phyloP scores from a whole-genome alignment of 1,140 invertebrate genomes.

The Anagrus nilaparvatae region DNA sequence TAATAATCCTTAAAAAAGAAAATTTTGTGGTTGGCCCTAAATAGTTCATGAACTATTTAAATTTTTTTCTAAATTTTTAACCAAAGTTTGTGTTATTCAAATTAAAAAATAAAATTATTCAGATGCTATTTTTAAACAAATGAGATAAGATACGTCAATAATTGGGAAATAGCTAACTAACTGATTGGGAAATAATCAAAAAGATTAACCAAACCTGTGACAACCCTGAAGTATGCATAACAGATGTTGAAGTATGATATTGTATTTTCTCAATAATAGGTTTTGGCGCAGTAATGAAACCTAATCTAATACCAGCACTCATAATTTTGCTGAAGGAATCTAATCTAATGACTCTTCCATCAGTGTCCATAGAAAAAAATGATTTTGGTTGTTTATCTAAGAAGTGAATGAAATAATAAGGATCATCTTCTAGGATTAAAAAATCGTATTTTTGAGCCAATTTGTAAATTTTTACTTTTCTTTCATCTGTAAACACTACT shows the following conservation, averaged over 20 bases:
- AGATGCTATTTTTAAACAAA: no score
- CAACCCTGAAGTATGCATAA: constrained; percentile 45
- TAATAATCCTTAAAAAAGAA: no score
- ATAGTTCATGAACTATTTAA: no score
- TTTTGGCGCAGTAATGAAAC: constrained; percentile 44
- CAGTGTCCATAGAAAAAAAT: constrained; percentile 49
- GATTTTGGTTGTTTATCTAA: constrained; percentile 39
- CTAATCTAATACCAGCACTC: constrained; percentile 44
- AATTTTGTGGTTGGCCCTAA: no score
- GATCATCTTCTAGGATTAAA: constrained; percentile 54
- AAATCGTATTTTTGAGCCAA: constrained; percentile 49
- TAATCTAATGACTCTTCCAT: constrained; percentile 50
- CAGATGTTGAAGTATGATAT: constrained; percentile 43
- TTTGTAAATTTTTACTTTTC: constrained; percentile 45
- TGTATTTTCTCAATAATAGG: constrained; percentile 32
- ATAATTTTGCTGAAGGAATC: constrained; percentile 57
- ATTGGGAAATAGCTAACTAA: no score
- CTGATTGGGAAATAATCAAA: no score
- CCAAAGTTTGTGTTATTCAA: no score
- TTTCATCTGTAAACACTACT: constrained; percentile 36
- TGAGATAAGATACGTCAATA: no score
- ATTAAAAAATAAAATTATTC: no score
- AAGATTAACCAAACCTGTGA: no score
- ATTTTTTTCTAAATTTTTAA: no score
- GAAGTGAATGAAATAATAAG: constrained; percentile 53